phyloP scores from a whole-genome alignment of 2,797 vertebrate genomes.

The Malacoctenus gilli region DNA sequence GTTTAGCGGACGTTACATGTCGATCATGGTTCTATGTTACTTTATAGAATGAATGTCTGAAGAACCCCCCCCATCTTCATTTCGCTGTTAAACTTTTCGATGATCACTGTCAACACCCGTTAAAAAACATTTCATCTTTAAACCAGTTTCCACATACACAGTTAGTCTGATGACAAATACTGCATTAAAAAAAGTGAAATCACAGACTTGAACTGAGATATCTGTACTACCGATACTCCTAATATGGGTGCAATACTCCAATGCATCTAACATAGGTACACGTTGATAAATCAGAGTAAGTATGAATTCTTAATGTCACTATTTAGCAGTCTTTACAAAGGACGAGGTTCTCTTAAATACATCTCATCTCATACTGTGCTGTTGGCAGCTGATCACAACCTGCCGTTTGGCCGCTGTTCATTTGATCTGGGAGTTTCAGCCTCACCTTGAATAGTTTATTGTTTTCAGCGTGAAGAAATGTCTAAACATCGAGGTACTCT shows the following conservation, averaged over 20 bases:
- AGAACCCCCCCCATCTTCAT: conserved; percentile 33
- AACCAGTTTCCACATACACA: conserved; percentile 47
- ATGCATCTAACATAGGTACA: conserved; percentile 37
- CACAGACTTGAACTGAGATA: conserved; percentile 39
- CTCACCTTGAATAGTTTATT: conserved; percentile 15
- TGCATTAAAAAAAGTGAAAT: conserved; percentile 52
- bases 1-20: conserved; percentile 37
- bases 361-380: background rate
- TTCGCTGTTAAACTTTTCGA: conserved; percentile 23
- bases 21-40: background rate
- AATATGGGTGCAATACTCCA: conserved; percentile 41
- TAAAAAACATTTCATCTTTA: conserved; percentile 21
- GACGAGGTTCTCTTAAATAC: background rate
- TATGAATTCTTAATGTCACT: conserved; percentile 28
- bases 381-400: conserved; percentile 12
- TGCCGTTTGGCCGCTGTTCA: background rate
- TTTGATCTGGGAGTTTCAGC: conserved; percentile 19
- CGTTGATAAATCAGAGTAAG: conserved; percentile 44
- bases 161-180: conserved; percentile 57
- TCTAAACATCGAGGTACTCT: conserved; percentile 55
- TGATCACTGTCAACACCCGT: no score
- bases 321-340: conserved; percentile 23
- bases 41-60: no score
- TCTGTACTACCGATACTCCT: conserved; percentile 47
- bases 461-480: conserved; percentile 29